Percentiles rank a stretch among this genome's conserved stretches.
These are phyloP conservation scores for Tetropium fuscum DNA, from an alignment of 2,888 invertebrate genomes.

Conservation along the genomic window DNA sequence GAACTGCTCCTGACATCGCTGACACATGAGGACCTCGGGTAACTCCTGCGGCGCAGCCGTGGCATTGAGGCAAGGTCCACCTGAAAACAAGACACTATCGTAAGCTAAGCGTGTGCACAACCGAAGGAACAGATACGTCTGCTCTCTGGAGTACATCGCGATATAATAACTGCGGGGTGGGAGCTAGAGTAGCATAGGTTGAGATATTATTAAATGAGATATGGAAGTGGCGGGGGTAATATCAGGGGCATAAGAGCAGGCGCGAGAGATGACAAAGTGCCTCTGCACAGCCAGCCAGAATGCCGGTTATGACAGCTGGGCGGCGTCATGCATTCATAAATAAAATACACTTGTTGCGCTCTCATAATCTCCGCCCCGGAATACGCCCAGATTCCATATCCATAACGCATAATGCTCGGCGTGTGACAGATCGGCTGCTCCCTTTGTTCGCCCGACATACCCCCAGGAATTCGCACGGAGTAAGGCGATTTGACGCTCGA, in stretches of 20 bases:
- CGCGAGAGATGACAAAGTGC: conserved; percentile 65
- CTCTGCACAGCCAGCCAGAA: conserved; percentile 72
- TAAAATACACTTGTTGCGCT: conserved; percentile 76
- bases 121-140: conserved; percentile 54
- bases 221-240: conserved; percentile 61
- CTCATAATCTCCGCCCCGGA: conserved; percentile 73
- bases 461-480: conserved; percentile 47
- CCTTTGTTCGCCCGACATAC: conserved; percentile 44
- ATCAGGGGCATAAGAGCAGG: conserved; percentile 62
- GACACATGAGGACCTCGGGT: conserved; percentile 71
- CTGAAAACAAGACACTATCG: conserved; percentile 47
- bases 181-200: conserved; percentile 61
- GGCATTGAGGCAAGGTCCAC: conserved; percentile 34
- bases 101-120: conserved; percentile 34
- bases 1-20: conserved; percentile 76
- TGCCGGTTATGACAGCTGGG: conserved; percentile 78
- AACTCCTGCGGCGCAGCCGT: conserved; percentile 47
- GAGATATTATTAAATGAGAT: conserved; percentile 69
- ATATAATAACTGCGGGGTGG: conserved; percentile 46
- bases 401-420: conserved; percentile 56
- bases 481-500: conserved; percentile 50
- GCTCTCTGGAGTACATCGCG: conserved; percentile 50
- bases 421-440: conserved; percentile 20
- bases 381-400: conserved; percentile 64
- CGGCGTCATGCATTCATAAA: conserved; percentile 77